These are phyloP conservation scores for Phainopepla nitens DNA, from an alignment of 2,113 vertebrate species.

Conservation along the genomic window DNA sequence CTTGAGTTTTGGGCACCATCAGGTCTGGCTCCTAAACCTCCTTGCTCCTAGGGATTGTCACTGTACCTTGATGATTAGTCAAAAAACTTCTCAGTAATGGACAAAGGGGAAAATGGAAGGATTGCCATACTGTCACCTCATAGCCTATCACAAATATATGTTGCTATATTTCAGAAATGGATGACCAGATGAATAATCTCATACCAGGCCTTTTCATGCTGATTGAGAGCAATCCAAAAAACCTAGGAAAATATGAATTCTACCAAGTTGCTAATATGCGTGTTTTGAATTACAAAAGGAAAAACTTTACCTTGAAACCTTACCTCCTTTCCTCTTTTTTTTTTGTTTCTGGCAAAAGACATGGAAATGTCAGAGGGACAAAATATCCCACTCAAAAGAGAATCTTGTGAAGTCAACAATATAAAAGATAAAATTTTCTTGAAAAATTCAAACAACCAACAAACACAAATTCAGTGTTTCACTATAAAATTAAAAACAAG, in stretches of 20 bases:
- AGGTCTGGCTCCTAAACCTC: neutral
- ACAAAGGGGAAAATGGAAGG: neutral
- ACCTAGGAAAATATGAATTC: neutral
- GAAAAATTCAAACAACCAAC: neutral
- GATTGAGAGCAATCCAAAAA: neutral
- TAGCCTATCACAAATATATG: neutral
- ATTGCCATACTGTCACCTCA: neutral
- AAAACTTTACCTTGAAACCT: neutral
- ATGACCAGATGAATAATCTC: neutral
- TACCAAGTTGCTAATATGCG: neutral
- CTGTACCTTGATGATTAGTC: neutral
- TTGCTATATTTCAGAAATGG: neutral
- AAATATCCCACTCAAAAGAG: neutral
- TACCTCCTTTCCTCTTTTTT: neutral
- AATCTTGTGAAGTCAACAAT: neutral
- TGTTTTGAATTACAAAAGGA: neutral
- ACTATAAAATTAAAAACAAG: neutral
- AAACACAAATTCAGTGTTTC: neutral
- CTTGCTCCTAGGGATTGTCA: neutral
- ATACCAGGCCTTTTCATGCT: neutral
- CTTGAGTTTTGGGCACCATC: neutral
- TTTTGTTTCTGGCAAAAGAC: slow-evolving; percentile 2
- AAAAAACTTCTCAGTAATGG: neutral
- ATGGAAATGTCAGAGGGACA: neutral
- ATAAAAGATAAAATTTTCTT: neutral